Percentiles rank a stretch among this genome's conserved stretches.
Evolutionary conservation across 1,140 invertebrate genomes (phyloP).

Genomic region (Trigoniulus corallinus): DNA sequence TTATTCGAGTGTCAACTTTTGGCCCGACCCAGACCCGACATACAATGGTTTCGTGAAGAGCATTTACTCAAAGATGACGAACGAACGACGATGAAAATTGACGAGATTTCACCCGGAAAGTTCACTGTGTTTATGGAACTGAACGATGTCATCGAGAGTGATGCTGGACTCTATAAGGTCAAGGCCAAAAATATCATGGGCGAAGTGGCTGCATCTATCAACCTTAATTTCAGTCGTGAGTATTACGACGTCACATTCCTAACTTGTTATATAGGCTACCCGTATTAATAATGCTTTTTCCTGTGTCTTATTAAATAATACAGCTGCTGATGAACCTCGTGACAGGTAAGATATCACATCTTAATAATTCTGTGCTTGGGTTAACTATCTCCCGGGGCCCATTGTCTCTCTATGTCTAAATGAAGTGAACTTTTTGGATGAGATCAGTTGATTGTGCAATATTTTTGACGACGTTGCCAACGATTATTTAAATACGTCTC

Average conservation of each 20-base stretch:
- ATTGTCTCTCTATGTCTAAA: too few species aligned
- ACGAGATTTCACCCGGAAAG: constrained; percentile 64
- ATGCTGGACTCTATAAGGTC: constrained; percentile 93
- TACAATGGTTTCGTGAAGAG: constrained; percentile 18
- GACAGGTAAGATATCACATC: constrained; percentile 49
- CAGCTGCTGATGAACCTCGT: constrained; percentile 64
- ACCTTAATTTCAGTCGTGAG: constrained; percentile 96
- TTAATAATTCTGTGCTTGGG: constrained; percentile 1
- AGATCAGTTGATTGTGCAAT: too few species aligned
- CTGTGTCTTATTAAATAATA: constrained; percentile 16
- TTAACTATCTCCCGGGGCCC: too few species aligned
- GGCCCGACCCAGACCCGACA: constrained; percentile 59
- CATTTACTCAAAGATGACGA: constrained; percentile 46
- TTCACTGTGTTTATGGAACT: constrained; percentile 81
- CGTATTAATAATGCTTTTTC: neutral
- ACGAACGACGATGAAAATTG: constrained; percentile 69
- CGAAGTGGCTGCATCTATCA: constrained; percentile 94
- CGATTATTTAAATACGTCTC: too few species aligned
- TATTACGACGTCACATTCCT: constrained; percentile 26
- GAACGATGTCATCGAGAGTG: constrained; percentile 85
- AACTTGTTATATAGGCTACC: neutral
- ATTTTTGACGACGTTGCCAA: too few species aligned
- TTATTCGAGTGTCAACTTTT: constrained; percentile 87
- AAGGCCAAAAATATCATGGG: constrained; percentile 95
- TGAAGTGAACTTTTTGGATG: too few species aligned